Evolutionary conservation across 2,888 invertebrate species (phyloP).

Genomic region (Limenitis camilla): DNA sequence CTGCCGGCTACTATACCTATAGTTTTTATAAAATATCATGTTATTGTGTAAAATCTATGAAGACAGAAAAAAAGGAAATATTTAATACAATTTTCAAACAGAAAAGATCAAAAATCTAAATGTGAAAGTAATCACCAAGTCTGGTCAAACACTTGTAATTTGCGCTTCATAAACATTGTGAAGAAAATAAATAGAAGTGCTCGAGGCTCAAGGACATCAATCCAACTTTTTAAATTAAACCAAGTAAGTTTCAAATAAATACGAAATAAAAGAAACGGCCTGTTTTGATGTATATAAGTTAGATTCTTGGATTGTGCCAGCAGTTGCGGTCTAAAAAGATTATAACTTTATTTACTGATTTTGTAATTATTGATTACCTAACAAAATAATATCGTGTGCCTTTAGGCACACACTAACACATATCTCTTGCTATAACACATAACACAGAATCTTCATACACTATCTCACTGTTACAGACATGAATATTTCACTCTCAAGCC

Average conservation of each 20-base stretch:
- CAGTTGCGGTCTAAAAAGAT: neutral
- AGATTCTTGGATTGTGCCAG: neutral
- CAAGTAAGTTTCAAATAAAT: constrained; percentile 41
- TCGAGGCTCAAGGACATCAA: constrained; percentile 45
- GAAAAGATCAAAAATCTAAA: neutral
- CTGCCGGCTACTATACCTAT: no score
- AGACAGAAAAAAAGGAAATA: neutral
- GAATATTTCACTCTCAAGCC: no score
- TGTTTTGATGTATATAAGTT: neutral
- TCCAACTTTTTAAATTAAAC: constrained; percentile 69
- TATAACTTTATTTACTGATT: neutral
- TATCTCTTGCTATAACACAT: no score
- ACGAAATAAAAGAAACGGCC: constrained; percentile 10
- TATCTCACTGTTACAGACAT: no score
- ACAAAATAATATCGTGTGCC: no score
- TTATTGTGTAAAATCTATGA: no score
- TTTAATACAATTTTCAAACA: neutral
- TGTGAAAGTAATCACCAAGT: constrained; percentile 14
- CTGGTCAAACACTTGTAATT: constrained; percentile 10
- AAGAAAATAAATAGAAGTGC: constrained; percentile 25
- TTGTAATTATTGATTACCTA: neutral
- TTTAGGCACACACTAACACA: no score
- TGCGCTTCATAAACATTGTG: constrained; percentile 14
- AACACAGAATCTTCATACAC: no score
- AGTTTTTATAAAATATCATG: no score